A percentile compares a stretch with the other conserved stretches of the same genome.
These are phyloP conservation scores for Xenops minutus DNA, from an alignment of 2,797 vertebrate genomes.

Conservation along the genomic window DNA sequence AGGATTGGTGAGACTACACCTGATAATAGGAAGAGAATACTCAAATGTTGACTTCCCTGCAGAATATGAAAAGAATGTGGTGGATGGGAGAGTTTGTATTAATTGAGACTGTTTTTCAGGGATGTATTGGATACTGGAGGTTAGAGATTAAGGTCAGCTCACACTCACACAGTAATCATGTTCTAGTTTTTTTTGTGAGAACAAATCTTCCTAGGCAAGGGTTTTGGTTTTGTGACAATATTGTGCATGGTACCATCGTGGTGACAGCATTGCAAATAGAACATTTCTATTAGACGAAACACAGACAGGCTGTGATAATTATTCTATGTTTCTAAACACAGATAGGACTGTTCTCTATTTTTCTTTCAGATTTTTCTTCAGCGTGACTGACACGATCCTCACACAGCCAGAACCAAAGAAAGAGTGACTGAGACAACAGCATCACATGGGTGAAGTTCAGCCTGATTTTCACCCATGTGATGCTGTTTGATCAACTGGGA, in stretches of 20 bases:
- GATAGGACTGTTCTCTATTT: slow-evolving; percentile 71
- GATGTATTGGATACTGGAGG: not conserved
- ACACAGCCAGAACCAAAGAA: slow-evolving; percentile 65
- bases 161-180: not conserved
- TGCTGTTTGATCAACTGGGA: slow-evolving; percentile 70
- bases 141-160: not conserved
- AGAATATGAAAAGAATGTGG: not conserved
- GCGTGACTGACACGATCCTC: slow-evolving; percentile 54
- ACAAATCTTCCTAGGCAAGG: not conserved
- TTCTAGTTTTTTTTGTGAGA: not conserved
- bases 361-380: slow-evolving; percentile 74
- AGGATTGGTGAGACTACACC: not conserved
- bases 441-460: slow-evolving; percentile 73
- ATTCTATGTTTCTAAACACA: slow-evolving; percentile 24
- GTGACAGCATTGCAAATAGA: not conserved
- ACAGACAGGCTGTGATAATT: not conserved
- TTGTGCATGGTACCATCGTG: not conserved
- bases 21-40: not conserved
- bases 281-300: not conserved
- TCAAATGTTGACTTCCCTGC: not conserved
- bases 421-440: slow-evolving; percentile 69
- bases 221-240: not conserved
- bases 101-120: not conserved
- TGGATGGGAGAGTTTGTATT: not conserved
- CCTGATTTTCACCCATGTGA: slow-evolving; percentile 71